Percentiles rank a stretch among this genome's conserved stretches.
Conservation (phyloP, 2,888 invertebrate genomes). For the Elmis aenea region DNA sequence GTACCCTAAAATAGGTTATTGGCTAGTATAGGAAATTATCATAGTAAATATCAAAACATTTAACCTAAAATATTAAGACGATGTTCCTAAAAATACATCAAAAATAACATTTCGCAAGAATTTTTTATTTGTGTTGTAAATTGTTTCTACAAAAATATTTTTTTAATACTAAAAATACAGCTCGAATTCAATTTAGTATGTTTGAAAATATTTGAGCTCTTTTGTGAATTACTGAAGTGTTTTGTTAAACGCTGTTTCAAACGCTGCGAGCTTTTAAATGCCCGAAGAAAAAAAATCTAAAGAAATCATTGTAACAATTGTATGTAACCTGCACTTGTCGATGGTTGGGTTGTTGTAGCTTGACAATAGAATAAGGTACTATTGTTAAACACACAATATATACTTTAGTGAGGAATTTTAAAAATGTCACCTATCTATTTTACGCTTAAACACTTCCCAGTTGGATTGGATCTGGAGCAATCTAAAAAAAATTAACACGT, state of each 20-base stretch:
- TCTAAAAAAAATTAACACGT: conserved; percentile 1
- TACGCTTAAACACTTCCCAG: conserved; percentile 28
- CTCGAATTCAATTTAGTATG: conserved; percentile 5
- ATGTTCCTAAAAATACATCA: no score
- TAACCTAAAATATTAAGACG: no score
- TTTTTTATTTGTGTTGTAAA: no score
- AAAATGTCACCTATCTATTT: conserved; percentile 30
- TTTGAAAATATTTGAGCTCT: conserved; percentile 14
- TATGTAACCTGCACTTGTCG: conserved; percentile 27
- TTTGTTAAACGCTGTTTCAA: conserved; percentile 14
- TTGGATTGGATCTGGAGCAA: conserved; percentile 1
- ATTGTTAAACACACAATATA: conserved; percentile 27
- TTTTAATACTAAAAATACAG: conserved; percentile 5
- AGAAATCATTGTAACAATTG: conserved; percentile 22
- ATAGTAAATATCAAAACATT: no score
- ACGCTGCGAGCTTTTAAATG: conserved; percentile 6
- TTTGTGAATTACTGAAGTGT: conserved; percentile 13
- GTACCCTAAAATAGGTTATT: no score
- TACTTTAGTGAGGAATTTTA: conserved; percentile 28
- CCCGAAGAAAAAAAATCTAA: conserved; percentile 9
- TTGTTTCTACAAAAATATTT: conserved; percentile 6
- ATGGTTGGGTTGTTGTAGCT: conserved; percentile 17
- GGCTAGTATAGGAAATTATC: no score
- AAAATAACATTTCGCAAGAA: no score
- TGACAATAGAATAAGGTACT: conserved; percentile 26